Evolutionary conservation across 2,113 vertebrate genomes (phyloP).

Genomic region (Psephotus haematonotus): DNA sequence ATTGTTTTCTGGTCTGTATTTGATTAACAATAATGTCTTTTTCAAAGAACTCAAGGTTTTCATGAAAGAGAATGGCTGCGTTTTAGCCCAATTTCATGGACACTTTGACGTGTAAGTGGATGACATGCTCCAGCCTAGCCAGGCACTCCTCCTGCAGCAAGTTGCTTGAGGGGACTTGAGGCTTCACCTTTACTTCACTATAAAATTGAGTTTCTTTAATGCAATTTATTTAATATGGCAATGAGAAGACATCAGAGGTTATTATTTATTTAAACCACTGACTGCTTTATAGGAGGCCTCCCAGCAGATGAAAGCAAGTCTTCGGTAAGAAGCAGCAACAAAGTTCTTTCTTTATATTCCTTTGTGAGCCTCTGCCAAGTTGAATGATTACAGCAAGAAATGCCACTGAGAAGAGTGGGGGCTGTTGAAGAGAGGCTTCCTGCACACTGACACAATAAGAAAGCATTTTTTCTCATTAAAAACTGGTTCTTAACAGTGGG

Average conservation of each 20-base stretch:
- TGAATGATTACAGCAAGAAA: neutral
- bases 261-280: neutral
- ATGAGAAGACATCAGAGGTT: neutral
- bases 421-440: neutral
- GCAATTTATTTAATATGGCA: neutral
- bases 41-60: neutral
- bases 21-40: neutral
- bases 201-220: neutral
- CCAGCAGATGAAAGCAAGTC: neutral
- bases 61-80: neutral
- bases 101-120: rapidly evolving
- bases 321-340: neutral
- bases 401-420: neutral
- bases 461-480: neutral
- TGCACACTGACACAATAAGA: neutral
- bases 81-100: neutral
- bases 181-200: neutral
- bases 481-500: rapidly evolving
- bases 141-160: neutral
- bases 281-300: neutral
- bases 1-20: neutral
- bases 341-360: neutral
- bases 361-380: neutral
- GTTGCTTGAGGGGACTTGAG: neutral
- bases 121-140: neutral